phyloP scores from a whole-genome alignment of 2,888 invertebrate genomes.

The Sclerodermus sp. region DNA sequence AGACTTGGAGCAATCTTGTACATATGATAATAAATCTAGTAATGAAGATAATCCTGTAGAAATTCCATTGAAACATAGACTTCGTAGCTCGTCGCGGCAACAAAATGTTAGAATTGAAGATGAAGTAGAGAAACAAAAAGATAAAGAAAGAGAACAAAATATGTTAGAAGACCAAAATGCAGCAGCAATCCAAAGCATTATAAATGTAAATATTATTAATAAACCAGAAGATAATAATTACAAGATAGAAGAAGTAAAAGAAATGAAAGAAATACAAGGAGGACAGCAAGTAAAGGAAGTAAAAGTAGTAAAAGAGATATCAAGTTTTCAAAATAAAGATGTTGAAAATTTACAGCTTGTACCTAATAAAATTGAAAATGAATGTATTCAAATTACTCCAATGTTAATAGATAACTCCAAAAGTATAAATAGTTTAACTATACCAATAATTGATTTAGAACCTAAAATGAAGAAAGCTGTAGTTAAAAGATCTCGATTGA shows the following conservation, averaged over 20 bases:
- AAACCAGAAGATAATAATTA: neutral
- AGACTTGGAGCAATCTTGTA: neutral
- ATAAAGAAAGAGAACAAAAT: slow-evolving; percentile 28
- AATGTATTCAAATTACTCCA: neutral
- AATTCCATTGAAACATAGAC: slow-evolving; percentile 46
- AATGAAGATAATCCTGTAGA: slow-evolving; percentile 22
- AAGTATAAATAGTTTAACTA: neutral
- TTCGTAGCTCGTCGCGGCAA: slow-evolving; percentile 44
- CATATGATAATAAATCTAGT: neutral
- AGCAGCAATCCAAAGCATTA: slow-evolving; percentile 52
- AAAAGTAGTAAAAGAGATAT: slow-evolving; percentile 1
- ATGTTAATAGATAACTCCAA: neutral
- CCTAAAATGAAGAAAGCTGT: slow-evolving; percentile 14
- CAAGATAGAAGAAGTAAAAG: neutral
- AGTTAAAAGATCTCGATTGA: slow-evolving; percentile 13
- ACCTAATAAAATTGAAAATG: neutral
- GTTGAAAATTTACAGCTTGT: neutral
- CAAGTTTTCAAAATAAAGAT: slow-evolving; percentile 1
- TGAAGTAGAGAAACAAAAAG: slow-evolving; percentile 24
- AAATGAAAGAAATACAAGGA: no score
- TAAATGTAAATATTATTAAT: slow-evolving; percentile 42
- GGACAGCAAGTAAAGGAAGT: neutral
- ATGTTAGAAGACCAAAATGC: slow-evolving; percentile 50
- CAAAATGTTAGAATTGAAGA: slow-evolving; percentile 32
- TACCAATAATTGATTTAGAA: slow-evolving; percentile 5